phyloP scores from a whole-genome alignment of 2,888 invertebrate species.

The Scaptomyza tumidula region DNA sequence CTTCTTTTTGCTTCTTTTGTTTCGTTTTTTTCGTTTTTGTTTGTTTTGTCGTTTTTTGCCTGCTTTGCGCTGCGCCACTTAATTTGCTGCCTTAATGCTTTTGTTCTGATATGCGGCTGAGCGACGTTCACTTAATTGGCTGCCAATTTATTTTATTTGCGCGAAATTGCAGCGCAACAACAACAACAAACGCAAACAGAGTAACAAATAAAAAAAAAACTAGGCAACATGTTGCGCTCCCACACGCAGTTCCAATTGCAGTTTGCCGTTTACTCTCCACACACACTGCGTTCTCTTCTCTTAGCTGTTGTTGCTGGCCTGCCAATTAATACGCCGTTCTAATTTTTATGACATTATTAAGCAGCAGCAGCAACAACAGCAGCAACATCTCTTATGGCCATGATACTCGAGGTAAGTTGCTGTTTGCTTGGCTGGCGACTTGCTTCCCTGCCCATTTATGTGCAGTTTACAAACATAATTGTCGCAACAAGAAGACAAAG shows the following conservation, averaged over 20 bases:
- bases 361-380: slow-evolving; percentile 39
- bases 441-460: slow-evolving; percentile 74
- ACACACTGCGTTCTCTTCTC: slow-evolving; percentile 1
- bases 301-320: slow-evolving; percentile 34
- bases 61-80: slow-evolving; percentile 38
- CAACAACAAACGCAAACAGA: slow-evolving; percentile 9
- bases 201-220: slow-evolving; percentile 37
- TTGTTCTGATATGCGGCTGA: slow-evolving; percentile 71
- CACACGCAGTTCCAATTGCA: slow-evolving; percentile 63
- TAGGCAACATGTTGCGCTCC: slow-evolving; percentile 78
- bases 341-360: slow-evolving; percentile 81
- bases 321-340: slow-evolving; percentile 80
- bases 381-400: slow-evolving; percentile 52
- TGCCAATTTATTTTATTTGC: slow-evolving; percentile 79
- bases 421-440: slow-evolving; percentile 52
- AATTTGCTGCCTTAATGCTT: slow-evolving; percentile 78
- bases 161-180: slow-evolving; percentile 68
- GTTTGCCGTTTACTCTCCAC: slow-evolving; percentile 8
- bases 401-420: slow-evolving; percentile 45
- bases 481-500: slow-evolving; percentile 53
- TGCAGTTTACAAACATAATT: slow-evolving; percentile 77
- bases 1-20: slow-evolving; percentile 13
- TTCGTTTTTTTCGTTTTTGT: slow-evolving; percentile 2
- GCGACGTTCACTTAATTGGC: slow-evolving; percentile 75
- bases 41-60: neutral